These are phyloP conservation scores for Xestobium rufovillosum DNA, from an alignment of 2,888 invertebrate genomes.

Conservation along the genomic window DNA sequence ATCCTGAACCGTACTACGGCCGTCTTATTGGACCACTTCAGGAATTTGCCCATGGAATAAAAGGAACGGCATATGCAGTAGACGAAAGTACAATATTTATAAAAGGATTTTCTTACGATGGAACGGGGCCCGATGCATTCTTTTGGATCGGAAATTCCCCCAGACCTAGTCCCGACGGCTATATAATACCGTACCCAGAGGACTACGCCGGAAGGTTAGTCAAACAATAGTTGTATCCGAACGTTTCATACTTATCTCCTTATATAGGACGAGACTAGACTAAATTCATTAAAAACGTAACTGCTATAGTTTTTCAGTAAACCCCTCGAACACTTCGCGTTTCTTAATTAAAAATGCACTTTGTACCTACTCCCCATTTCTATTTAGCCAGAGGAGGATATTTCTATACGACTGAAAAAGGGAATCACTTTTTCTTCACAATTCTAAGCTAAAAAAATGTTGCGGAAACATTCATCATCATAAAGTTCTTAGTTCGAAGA, in stretches of 20 bases:
- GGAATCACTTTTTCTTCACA: too few relatives aligned
- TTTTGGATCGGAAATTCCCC: slow-evolving; percentile 85
- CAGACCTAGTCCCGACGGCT: slow-evolving; percentile 74
- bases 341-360: too few relatives aligned
- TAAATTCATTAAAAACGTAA: slow-evolving; percentile 1
- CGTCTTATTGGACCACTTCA: slow-evolving; percentile 65
- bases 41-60: slow-evolving; percentile 71
- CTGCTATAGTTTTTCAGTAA: too few relatives aligned
- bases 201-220: slow-evolving; percentile 71
- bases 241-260: too few relatives aligned
- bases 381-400: too few relatives aligned
- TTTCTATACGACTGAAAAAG: too few relatives aligned
- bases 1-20: slow-evolving; percentile 66
- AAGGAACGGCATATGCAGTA: slow-evolving; percentile 77
- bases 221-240: too few relatives aligned
- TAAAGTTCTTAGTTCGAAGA: too few relatives aligned
- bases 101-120: slow-evolving; percentile 81
- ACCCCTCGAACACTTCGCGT: too few relatives aligned
- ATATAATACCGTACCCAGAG: slow-evolving; percentile 80
- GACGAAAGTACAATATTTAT: slow-evolving; percentile 85
- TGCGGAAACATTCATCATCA: too few relatives aligned
- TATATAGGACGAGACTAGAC: not conserved
- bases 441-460: too few relatives aligned
- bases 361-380: too few relatives aligned
- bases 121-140: slow-evolving; percentile 79